Evolutionary conservation across 2,797 vertebrate genomes (phyloP), one percentile per base, ranked within the genome.

Genomic region (Xerus rutilus): DNA sequence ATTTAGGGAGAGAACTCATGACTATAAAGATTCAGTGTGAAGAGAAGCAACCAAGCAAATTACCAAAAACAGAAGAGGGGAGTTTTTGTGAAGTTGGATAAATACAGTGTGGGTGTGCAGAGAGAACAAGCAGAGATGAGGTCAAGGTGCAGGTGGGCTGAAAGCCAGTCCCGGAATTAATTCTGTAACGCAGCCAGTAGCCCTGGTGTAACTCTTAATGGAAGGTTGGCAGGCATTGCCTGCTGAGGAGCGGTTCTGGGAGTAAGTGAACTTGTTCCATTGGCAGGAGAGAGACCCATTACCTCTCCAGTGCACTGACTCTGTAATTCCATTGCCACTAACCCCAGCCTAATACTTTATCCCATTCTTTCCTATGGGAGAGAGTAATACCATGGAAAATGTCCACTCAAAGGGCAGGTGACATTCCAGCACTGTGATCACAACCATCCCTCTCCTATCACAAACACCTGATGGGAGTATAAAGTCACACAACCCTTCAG

Each of bases 181-280:
- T 86, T 92, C 43, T 93, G 86, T 87, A 85, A 82, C 70, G 73
- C n/a, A 83, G 94, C 64, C 93, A 89, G 69, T 87, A 77, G 54
- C 7, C 8, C 65, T 70, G 81, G 96, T 79, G 20, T 87, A 85
- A 89, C 45, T 54, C 93, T 83, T 96, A 93, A 97, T 96, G 95
- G 94, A 96, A 97, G 95, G 72, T 35, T 97, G 96, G 96, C 91
- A 97, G 91, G 47, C 25, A 7, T 62, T 47, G 8, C 79, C 17
- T 25, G 49, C 14, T 3, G 45, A 85, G 82, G 43, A 94, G 69
- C 3, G 5, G 45, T 83, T 65, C 49, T 78, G 30, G 30, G 76
- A 92, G 79, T 78, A 94, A 89, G 91, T 49, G 23, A 74, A 32
- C 57, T 90, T 0, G 0, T 81, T n/a, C 35, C 82, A 45, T 64